phyloP scores from a whole-genome alignment of 2,888 invertebrate species.

The Diplazon laetatorius region DNA sequence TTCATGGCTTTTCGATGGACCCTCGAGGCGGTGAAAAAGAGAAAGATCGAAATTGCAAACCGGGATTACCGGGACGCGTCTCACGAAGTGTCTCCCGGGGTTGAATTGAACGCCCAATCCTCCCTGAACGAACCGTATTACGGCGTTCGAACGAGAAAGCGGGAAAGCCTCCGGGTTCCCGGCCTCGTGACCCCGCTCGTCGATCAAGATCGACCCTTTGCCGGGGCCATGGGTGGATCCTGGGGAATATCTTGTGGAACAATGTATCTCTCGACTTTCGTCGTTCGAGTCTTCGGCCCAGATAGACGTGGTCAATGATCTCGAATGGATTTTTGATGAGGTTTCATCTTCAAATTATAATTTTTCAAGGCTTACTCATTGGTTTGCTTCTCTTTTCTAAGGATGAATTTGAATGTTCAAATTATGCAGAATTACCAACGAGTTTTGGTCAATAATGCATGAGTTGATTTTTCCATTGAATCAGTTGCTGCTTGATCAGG shows the following conservation, averaged over 20 bases:
- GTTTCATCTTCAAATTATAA: too few relatives aligned
- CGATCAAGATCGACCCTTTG: constrained; percentile 32
- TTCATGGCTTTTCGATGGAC: constrained; percentile 20
- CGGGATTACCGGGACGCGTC: constrained; percentile 39
- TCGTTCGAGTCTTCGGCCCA: neutral
- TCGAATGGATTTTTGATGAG: too few relatives aligned
- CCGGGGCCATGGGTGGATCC: constrained; percentile 3
- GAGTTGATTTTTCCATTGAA: too few relatives aligned
- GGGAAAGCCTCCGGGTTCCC: neutral
- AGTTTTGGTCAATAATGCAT: too few relatives aligned
- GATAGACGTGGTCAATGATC: neutral
- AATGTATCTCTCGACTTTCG: neutral
- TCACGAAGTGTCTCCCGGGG: constrained; percentile 53
- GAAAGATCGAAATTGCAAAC: constrained; percentile 10
- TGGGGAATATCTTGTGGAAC: neutral
- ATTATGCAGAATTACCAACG: too few relatives aligned
- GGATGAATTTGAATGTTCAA: too few relatives aligned
- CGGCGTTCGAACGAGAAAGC: constrained; percentile 9
- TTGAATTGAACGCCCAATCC: constrained; percentile 37
- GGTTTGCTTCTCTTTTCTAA: too few relatives aligned
- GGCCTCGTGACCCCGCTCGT: constrained; percentile 26
- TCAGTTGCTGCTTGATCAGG: too few relatives aligned
- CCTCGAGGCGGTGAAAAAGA: constrained; percentile 18
- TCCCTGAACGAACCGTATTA: constrained; percentile 27
- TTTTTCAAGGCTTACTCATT: too few relatives aligned